These are phyloP conservation scores for Anoplophora glabripennis DNA, from an alignment of 1,140 invertebrate species.

Conservation along the genomic window DNA sequence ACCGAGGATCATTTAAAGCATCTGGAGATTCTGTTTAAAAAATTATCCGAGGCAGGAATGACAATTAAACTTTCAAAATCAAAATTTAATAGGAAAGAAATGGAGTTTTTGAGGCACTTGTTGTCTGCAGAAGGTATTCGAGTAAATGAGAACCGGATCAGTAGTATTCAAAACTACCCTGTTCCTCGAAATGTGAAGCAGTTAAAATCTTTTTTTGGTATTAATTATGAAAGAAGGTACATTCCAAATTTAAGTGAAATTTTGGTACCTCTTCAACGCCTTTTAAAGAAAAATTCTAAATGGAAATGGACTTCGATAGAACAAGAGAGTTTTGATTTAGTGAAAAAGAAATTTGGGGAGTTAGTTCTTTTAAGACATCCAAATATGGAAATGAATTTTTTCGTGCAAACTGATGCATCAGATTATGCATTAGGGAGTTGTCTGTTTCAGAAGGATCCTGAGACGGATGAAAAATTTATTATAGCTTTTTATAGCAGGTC, in stretches of 20 bases:
- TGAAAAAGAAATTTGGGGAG: background rate
- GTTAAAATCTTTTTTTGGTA: background rate
- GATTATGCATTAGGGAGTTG: background rate
- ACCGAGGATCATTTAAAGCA: slow-evolving; percentile 2
- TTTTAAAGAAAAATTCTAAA: background rate
- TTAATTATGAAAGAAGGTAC: slow-evolving; percentile 3
- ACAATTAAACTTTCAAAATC: background rate
- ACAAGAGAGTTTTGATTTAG: background rate
- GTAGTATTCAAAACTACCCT: background rate
- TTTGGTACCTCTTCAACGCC: background rate
- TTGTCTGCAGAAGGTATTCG: background rate
- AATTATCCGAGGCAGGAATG: background rate
- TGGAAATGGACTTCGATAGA: background rate
- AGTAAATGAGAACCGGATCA: background rate
- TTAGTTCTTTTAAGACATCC: background rate
- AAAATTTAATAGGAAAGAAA: background rate
- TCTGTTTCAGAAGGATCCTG: slow-evolving; percentile 2
- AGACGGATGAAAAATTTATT: slow-evolving; percentile 1
- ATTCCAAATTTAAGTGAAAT: background rate
- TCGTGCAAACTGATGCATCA: background rate
- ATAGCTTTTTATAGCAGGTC: slow-evolving; percentile 3
- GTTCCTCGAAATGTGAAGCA: background rate
- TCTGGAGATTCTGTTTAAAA: background rate
- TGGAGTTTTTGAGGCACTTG: slow-evolving; percentile 3
- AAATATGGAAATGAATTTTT: background rate